phyloP scores from a whole-genome alignment of 2,113 vertebrate species.

The Aldabrachelys gigantea region DNA sequence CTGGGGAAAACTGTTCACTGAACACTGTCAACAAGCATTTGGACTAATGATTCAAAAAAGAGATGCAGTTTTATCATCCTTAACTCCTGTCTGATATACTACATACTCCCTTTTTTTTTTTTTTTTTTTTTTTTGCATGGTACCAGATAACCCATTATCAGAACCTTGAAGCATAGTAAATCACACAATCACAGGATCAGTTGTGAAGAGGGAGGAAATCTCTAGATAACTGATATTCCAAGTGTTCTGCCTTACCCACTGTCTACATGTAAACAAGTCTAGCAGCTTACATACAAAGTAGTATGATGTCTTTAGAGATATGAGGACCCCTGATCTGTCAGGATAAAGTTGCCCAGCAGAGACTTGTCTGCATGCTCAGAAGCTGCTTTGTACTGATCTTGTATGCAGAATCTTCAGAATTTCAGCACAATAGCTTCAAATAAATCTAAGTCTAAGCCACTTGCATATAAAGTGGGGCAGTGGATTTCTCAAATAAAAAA shows the following conservation, averaged over 20 bases:
- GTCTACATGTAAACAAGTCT: not conserved
- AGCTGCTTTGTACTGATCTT: not conserved
- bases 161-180: not conserved
- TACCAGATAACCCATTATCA: not conserved
- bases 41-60: not conserved
- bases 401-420: not conserved
- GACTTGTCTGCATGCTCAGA: not conserved
- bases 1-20: not conserved
- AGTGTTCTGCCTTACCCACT: not conserved
- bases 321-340: not conserved
- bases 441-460: not conserved
- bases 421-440: not conserved
- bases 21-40: not conserved
- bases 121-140: no score
- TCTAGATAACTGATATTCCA: not conserved
- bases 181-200: not conserved
- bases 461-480: not conserved
- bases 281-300: not conserved
- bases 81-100: not conserved
- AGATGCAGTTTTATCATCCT: not conserved
- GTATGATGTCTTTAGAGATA: not conserved
- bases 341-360: not conserved
- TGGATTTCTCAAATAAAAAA: not conserved
- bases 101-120: no score
- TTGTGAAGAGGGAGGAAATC: not conserved